phyloP scores from a whole-genome alignment of 2,113 vertebrate species.

The Propithecus coquereli region DNA sequence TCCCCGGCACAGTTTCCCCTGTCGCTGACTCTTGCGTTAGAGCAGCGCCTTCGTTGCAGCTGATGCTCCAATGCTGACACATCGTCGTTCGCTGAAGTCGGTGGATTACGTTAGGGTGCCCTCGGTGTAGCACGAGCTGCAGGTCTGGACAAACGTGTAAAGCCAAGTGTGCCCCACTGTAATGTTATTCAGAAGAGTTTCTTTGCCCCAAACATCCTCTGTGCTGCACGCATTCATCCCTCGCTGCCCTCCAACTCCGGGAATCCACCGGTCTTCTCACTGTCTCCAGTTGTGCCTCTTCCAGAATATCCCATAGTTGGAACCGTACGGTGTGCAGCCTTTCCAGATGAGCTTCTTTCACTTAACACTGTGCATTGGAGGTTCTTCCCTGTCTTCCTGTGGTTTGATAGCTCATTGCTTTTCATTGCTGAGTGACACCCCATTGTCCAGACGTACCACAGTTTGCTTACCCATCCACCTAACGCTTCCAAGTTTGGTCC shows the following conservation, averaged over 20 bases:
- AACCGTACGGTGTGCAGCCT: background rate
- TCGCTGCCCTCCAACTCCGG: background rate
- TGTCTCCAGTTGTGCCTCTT: background rate
- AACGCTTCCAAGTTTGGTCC: background rate
- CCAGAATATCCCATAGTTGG: background rate
- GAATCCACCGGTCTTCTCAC: background rate
- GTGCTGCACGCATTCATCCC: background rate
- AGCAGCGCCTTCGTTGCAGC: background rate
- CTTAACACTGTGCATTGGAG: background rate
- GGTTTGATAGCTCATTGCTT: background rate
- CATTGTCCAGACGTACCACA: background rate
- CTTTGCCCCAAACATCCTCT: background rate
- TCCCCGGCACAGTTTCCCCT: background rate
- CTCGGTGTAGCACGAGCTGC: background rate
- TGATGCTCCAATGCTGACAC: background rate
- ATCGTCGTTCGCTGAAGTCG: background rate
- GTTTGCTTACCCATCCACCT: background rate
- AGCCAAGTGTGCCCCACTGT: background rate
- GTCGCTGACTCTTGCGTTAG: no score
- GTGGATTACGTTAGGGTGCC: background rate
- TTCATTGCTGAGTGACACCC: background rate
- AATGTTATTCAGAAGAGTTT: background rate
- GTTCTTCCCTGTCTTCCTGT: background rate
- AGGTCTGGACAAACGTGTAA: background rate
- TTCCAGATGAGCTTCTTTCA: background rate